Conservation (phyloP, 2,888 invertebrate species). For the Trisateles emortualis region DNA sequence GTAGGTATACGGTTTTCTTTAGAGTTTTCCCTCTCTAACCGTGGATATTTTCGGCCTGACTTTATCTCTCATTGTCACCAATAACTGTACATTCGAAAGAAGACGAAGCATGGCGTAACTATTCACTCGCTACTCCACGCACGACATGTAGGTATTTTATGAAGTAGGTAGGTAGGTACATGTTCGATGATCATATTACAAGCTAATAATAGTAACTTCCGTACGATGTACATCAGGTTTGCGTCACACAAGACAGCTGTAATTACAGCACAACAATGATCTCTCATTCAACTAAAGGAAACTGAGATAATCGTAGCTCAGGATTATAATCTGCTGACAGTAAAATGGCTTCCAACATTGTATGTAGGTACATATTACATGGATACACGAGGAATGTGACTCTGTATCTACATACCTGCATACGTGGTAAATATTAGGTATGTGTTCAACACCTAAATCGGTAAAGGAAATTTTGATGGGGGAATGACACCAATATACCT, state of each 20-base stretch:
- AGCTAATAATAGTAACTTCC: conserved; percentile 33
- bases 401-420: too few relatives aligned
- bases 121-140: too few relatives aligned
- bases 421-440: too few relatives aligned
- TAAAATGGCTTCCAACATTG: conserved; percentile 53
- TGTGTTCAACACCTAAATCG: too few relatives aligned
- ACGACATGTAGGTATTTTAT: background rate
- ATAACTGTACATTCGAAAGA: too few relatives aligned
- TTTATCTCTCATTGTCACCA: too few relatives aligned
- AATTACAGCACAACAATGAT: conserved; percentile 60
- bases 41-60: too few relatives aligned
- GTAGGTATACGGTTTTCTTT: too few relatives aligned
- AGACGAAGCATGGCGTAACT: too few relatives aligned
- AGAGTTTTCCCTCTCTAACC: too few relatives aligned
- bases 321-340: conserved; percentile 63
- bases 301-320: conserved; percentile 55
- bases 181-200: background rate
- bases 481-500: too few relatives aligned
- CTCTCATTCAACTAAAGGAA: conserved; percentile 61
- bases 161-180: background rate
- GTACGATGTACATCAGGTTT: conserved; percentile 31
- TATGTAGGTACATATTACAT: conserved; percentile 19
- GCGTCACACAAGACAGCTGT: conserved; percentile 41
- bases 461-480: too few relatives aligned
- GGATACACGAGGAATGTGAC: background rate